phyloP scores from a whole-genome alignment of 2,113 vertebrate genomes.

The Synodontis membranacea region DNA sequence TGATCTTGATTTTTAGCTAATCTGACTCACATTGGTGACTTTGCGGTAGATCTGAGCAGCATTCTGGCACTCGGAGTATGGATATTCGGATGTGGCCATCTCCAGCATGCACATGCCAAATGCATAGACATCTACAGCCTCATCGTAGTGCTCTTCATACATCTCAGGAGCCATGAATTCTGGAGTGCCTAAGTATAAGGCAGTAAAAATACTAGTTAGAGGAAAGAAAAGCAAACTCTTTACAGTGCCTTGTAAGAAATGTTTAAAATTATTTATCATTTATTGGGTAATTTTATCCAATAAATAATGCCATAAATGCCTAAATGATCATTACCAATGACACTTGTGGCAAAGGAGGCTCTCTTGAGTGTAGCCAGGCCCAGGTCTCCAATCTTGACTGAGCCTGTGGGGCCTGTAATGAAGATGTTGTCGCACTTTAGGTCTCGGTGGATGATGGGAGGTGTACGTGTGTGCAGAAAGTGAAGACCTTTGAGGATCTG shows the following conservation, averaged over 20 bases:
- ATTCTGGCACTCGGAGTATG: conserved; percentile 98
- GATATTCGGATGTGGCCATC: conserved; percentile 99
- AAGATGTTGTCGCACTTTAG: conserved; percentile 99
- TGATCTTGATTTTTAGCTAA: not conserved
- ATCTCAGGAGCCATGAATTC: conserved; percentile 99
- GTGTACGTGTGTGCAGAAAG: conserved; percentile 93
- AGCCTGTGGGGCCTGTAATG: conserved; percentile 97
- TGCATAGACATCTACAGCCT: conserved; percentile 94
- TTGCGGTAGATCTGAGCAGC: conserved; percentile 99
- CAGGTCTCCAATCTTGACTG: conserved; percentile 96
- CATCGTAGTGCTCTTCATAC: conserved; percentile 97
- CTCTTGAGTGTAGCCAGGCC: conserved; percentile 96
- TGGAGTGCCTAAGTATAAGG: conserved; percentile 83
- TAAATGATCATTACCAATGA: conserved; percentile 80
- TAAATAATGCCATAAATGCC: not conserved
- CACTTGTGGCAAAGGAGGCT: conserved; percentile 95
- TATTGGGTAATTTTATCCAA: not conserved
- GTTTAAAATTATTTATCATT: not conserved
- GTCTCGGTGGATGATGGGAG: conserved; percentile 97
- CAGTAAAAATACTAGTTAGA: not conserved
- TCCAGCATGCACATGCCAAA: conserved; percentile 99
- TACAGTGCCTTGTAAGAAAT: not conserved
- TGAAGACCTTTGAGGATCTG: conserved; percentile 96
- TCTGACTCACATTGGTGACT: conserved; percentile 93
- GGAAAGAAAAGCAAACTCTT: not conserved